Conservation (phyloP, 2,888 invertebrate genomes). For the Trimorus sp. region DNA sequence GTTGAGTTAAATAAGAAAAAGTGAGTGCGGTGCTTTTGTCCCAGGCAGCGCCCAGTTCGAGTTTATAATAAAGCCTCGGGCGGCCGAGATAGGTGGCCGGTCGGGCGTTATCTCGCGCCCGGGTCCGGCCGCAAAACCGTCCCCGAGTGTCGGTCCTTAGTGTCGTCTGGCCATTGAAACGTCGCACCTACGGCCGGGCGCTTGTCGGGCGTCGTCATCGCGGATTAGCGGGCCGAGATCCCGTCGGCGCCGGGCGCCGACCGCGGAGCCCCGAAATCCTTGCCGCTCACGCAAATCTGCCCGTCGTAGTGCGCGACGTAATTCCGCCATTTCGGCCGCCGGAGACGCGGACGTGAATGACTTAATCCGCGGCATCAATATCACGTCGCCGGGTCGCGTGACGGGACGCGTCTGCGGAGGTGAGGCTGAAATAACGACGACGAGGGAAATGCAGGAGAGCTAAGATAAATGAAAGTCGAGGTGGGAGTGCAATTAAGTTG, state of each 20-base stretch:
- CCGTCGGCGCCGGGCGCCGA: conserved; percentile 32
- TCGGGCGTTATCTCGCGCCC: conserved; percentile 77
- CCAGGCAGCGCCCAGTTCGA: conserved; percentile 57
- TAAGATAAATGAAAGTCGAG: conserved; percentile 1
- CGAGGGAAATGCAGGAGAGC: too few relatives aligned
- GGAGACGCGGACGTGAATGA: conserved; percentile 9
- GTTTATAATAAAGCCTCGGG: conserved; percentile 82
- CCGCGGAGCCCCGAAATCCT: conserved; percentile 35
- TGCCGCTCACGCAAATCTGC: conserved; percentile 34
- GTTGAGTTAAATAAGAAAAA: not conserved
- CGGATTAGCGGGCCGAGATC: conserved; percentile 51
- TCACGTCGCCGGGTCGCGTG: conserved; percentile 8
- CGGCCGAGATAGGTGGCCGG: conserved; percentile 79
- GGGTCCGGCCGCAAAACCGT: conserved; percentile 77
- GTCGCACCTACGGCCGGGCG: conserved; percentile 61
- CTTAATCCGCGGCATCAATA: conserved; percentile 36
- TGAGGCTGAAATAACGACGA: not conserved
- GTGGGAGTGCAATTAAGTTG: not conserved
- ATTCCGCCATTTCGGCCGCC: conserved; percentile 6
- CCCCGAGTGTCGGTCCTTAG: conserved; percentile 46
- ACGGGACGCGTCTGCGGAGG: too few relatives aligned
- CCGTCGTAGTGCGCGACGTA: conserved; percentile 58
- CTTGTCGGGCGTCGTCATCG: conserved; percentile 56
- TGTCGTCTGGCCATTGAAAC: conserved; percentile 67
- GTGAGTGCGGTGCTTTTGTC: conserved; percentile 10